Evolutionary conservation across 2,113 vertebrate genomes (phyloP), one percentile per base, ranked within the genome.

Genomic region (Clarias gariepinus): DNA sequence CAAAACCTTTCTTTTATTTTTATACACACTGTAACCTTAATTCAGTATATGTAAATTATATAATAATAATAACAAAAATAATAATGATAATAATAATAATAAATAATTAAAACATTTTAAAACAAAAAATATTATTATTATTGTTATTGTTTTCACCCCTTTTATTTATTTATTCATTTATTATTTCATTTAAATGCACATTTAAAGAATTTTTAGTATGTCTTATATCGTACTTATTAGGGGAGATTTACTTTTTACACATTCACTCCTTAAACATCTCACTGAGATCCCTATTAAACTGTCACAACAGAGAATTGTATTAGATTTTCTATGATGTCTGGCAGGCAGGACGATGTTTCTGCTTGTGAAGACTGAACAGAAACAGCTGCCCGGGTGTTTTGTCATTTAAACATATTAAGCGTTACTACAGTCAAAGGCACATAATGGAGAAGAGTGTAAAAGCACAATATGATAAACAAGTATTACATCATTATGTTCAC

Each of bases 371-470:
- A 21, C 60, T 28, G 53, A 47, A 25, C 52, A 84, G 23, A 63
- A 57, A 55, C 13, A 52, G 69, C 12, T 36, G 30, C 55, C 66
- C 18, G 13, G 69, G 15, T 8, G 68, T 78, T 88, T 66, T 81
- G 71, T 85, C 84, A 88, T 85, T 82, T 66, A 74, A 77, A 88
- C 68, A 74, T 60, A 88, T 82, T 88, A 68, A 68, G 57, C 28
- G 71, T 85, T 68, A 64, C 30, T 41, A 76, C 16, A 74, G 82
- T 21, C 61, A 60, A 77, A 15, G 58, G 47, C 47, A 16, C 68
- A 76, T 66, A 41, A 76, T 66, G 55, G 60, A 81, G 47, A 60
- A 66, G 58, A 71, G 36, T 74, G 55, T 73, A 28, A n/a, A 88
- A 73, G 36, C 28, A 61, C 47, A 33, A 36, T 82, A 36, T 53